Evolutionary conservation across 2,797 vertebrate species (phyloP), one percentile per base, ranked within the genome.

Genomic region (Protosalanx chinensis): DNA sequence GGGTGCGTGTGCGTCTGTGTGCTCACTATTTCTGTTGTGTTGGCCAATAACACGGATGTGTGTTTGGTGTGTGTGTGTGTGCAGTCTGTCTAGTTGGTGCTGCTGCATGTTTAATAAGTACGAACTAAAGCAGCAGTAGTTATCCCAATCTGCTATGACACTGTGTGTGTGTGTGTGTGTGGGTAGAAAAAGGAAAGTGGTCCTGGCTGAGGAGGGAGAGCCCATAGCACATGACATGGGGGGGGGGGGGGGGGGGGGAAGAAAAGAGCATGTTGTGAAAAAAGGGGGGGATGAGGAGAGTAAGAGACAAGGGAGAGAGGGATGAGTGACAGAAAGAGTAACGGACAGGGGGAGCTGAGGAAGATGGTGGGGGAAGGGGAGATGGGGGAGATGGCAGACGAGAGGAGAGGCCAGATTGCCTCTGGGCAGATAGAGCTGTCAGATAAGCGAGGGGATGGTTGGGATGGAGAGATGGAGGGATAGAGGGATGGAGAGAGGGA

Each of bases 41-140:
- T 35, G 33, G 33, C 33, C 33, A 35, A 35, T 35, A 5, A 35
- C 33, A 35, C 33, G 5, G 33, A 8, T 20, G 23, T 59, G 57
- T 20, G 57, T 20, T 0, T 59, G 20, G 23, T 59, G 57, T 41
- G 8, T 65, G 32, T 18, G 49, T 53, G 49, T 53, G 49, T 18
- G 49, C 18, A 53, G 49, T 18, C 20, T 6, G 62, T 68, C 35
- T 46, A 29, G 68, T 51, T 58, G 58, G 66, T 67, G 23, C 56
- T 58, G 67, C 65, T 76, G 58, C 77, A 80, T 78, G 78, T 73
- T 80, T 75, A 46, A 80, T 74, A 57, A 72, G 64, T 61, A 65
- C 74, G 78, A 78, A 78, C 49, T 53, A 53, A 15, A 53, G 49
- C 49, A 53, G 49, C 13, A 53, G 49, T 53, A 53, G 49, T 53